Evolutionary conservation across 2,888 invertebrate species (phyloP), one percentile per base, ranked within the genome.

Genomic region (Drosophila prostipennis): DNA sequence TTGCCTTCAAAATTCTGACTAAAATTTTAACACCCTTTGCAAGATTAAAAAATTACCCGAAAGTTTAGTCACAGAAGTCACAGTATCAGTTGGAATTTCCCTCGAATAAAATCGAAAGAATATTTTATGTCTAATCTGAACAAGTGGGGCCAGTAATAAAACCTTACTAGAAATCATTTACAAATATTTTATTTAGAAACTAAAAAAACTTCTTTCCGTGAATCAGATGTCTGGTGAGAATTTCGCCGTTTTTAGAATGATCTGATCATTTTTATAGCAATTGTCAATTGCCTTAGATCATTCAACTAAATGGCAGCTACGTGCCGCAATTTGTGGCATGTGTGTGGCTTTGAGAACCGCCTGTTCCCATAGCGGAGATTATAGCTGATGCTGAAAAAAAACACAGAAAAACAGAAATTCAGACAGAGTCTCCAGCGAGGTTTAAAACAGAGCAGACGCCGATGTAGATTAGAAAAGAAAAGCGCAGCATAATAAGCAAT

Each of bases 231-330:
- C 11, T 34, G 4, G 1, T 34, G 11, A 11, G 34, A 34, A 34
- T 11, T 34, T 34, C 34, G 34, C 34, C n/a, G 13, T n/a, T 5
- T 13, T 19, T 42, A 42, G 6, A 42, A 13, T 42, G 11, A 11
- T 19, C 6, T 37, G 13, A 37, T n/a, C n/a, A 37, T n/a, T 37
- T 37, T 37, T 37, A n/a, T 37, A 37, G 64, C 77, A 68, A 70
- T 78, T 78, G 82, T 79, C 77, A 87, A 85, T 87, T 87, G 77
- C 55, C 48, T 68, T 63, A 74, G 69, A 69, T 73, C 67, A 77
- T 53, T 68, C 76, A 60, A 52, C 74, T 71, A 85, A 87, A 82
- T 81, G 61, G 69, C 51, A 69, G 86, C 69, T 69, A 85, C 88
- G 88, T 87, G 86, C 54, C 55, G 69, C 71, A 87, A 87, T 82